Percentiles rank a stretch among this genome's conserved stretches.
Evolutionary conservation across 2,888 invertebrate species (phyloP).

Genomic region (Drosophila percnosoma): DNA sequence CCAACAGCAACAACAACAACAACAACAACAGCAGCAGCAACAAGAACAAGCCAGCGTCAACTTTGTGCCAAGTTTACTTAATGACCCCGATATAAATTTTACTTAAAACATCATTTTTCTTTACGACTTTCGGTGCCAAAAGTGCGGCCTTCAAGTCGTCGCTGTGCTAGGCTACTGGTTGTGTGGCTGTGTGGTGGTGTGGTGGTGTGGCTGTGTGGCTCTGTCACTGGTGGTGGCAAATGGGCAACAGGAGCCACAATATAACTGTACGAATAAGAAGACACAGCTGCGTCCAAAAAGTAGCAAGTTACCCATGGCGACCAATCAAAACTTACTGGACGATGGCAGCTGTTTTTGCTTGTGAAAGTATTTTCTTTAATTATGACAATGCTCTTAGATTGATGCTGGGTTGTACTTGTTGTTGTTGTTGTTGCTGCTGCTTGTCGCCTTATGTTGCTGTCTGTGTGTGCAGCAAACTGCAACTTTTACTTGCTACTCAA

Average conservation of each 20-base stretch:
- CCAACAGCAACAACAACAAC: slow-evolving; percentile 24
- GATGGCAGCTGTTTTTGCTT: slow-evolving; percentile 52
- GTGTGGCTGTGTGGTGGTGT: neutral
- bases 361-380: slow-evolving; percentile 64
- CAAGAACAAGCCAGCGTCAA: slow-evolving; percentile 56
- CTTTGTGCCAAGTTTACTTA: slow-evolving; percentile 80
- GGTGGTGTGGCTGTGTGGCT: neutral
- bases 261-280: slow-evolving; percentile 7
- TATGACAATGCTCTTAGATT: slow-evolving; percentile 55
- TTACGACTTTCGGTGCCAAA: slow-evolving; percentile 74
- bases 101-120: slow-evolving; percentile 79
- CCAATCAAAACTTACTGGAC: slow-evolving; percentile 28
- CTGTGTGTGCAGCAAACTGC: slow-evolving; percentile 25
- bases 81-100: slow-evolving; percentile 79
- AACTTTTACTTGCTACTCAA: neutral
- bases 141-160: slow-evolving; percentile 51
- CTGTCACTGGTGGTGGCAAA: slow-evolving; percentile 1
- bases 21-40: slow-evolving; percentile 24
- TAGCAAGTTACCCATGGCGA: neutral
- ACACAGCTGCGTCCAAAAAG: slow-evolving; percentile 46
- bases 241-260: slow-evolving; percentile 37
- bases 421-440: slow-evolving; percentile 8
- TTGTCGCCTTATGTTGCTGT: slow-evolving; percentile 13
- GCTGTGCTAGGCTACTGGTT: neutral
- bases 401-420: slow-evolving; percentile 28